phyloP scores from a whole-genome alignment of 2,888 invertebrate species.

The Gerris lacustris region DNA sequence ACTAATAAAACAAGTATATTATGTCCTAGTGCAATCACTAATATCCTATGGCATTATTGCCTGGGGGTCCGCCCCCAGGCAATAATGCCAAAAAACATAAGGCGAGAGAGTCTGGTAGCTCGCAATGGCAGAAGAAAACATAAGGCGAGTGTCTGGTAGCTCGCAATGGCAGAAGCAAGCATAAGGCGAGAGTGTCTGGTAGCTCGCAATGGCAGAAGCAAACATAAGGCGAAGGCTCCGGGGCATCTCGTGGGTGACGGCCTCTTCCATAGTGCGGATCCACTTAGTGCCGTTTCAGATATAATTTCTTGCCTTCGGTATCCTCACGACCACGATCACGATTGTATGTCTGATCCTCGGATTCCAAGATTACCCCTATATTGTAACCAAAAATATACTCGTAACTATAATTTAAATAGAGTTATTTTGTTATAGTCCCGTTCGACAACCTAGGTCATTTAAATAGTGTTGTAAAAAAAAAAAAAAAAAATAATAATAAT shows the following conservation, averaged over 20 bases:
- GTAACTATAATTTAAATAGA: too few relatives aligned
- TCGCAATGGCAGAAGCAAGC: background rate
- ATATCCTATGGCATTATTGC: too few relatives aligned
- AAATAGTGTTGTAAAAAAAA: too few relatives aligned
- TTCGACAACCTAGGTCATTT: too few relatives aligned
- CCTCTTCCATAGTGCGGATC: background rate
- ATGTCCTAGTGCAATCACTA: too few relatives aligned
- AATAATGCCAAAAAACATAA: too few relatives aligned
- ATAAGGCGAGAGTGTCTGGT: background rate
- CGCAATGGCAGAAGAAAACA: background rate
- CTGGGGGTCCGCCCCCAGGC: too few relatives aligned
- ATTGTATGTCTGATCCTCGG: background rate
- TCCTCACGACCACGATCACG: background rate
- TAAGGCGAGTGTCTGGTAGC: background rate
- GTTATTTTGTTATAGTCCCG: too few relatives aligned
- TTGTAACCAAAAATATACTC: too few relatives aligned
- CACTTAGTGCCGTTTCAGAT: background rate
- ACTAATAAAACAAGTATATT: too few relatives aligned
- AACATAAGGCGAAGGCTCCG: background rate
- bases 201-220: background rate
- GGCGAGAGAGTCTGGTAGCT: background rate
- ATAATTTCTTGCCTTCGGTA: background rate
- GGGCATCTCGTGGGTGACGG: background rate
- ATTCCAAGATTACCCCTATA: too few relatives aligned
- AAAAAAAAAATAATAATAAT: too few relatives aligned